A percentile compares a stretch with the other conserved stretches of the same genome.
Evolutionary conservation across 2,888 invertebrate species (phyloP).

Genomic region (Periphyllus acericola): DNA sequence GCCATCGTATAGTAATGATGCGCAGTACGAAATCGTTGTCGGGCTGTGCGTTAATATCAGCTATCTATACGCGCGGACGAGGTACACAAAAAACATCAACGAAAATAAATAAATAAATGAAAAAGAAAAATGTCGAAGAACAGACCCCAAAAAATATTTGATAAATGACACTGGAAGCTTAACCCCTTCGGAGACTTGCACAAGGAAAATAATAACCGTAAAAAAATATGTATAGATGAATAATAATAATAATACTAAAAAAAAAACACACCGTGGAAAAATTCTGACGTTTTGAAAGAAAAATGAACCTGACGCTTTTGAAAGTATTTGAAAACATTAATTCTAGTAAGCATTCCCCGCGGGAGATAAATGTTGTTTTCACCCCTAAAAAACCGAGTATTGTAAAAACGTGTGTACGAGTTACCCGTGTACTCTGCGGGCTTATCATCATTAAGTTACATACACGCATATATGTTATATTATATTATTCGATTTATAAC

Average conservation of each 20-base stretch:
- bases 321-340: slow-evolving; percentile 59
- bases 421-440: background rate
- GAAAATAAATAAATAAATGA: slow-evolving; percentile 25
- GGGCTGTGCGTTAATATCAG: background rate
- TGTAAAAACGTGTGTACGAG: background rate
- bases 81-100: background rate
- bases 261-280: slow-evolving; percentile 51
- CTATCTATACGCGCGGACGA: background rate
- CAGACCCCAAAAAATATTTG: slow-evolving; percentile 25
- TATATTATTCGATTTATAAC: background rate
- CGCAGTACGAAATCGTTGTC: background rate
- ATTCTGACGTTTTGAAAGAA: slow-evolving; percentile 60
- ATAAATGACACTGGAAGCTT: slow-evolving; percentile 55
- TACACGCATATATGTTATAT: background rate
- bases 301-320: slow-evolving; percentile 60
- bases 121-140: slow-evolving; percentile 49
- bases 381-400: slow-evolving; percentile 34
- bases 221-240: slow-evolving; percentile 27
- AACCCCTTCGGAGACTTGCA: slow-evolving; percentile 55
- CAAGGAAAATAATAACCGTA: slow-evolving; percentile 43
- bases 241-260: slow-evolving; percentile 45
- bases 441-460: slow-evolving; percentile 49
- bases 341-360: slow-evolving; percentile 41
- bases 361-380: slow-evolving; percentile 61
- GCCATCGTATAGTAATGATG: background rate